These are phyloP conservation scores for Drosophila nigromelanica DNA, from an alignment of 1,140 invertebrate species.

Conservation along the genomic window DNA sequence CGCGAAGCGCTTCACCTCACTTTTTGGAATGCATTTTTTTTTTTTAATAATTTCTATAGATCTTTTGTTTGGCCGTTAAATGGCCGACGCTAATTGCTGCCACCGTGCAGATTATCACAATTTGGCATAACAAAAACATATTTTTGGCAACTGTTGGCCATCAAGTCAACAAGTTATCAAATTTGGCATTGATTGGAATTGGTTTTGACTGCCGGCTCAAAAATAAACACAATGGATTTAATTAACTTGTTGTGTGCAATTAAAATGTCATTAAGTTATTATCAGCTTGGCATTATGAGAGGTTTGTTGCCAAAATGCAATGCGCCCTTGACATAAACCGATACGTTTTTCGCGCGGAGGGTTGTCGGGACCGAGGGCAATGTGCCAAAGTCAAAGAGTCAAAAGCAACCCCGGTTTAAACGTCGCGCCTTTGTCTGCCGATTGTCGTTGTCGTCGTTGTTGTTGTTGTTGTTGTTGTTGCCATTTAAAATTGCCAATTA, in stretches of 20 bases:
- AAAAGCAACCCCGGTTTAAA: slow-evolving; percentile 58
- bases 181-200: slow-evolving; percentile 65
- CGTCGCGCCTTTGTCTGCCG: slow-evolving; percentile 41
- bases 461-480: slow-evolving; percentile 50
- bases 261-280: slow-evolving; percentile 80
- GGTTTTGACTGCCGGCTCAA: slow-evolving; percentile 62
- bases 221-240: slow-evolving; percentile 62
- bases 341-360: slow-evolving; percentile 29
- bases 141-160: slow-evolving; percentile 46
- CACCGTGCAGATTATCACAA: slow-evolving; percentile 56
- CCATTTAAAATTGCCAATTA: slow-evolving; percentile 81
- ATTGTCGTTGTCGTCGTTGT: slow-evolving; percentile 10
- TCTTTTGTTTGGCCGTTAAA: slow-evolving; percentile 62
- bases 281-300: slow-evolving; percentile 66
- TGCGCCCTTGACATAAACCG: slow-evolving; percentile 67
- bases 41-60: slow-evolving; percentile 52
- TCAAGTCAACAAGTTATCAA: slow-evolving; percentile 50
- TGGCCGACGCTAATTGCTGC: slow-evolving; percentile 74
- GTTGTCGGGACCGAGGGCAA: slow-evolving; percentile 18
- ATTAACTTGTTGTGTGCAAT: slow-evolving; percentile 79
- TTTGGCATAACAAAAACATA: slow-evolving; percentile 10
- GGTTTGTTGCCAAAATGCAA: slow-evolving; percentile 61
- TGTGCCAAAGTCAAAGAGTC: slow-evolving; percentile 72
- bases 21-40: slow-evolving; percentile 38
- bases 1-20: slow-evolving; percentile 1